Conservation (phyloP, 2,113 vertebrate genomes). For the Apistogramma diplotaenia region DNA sequence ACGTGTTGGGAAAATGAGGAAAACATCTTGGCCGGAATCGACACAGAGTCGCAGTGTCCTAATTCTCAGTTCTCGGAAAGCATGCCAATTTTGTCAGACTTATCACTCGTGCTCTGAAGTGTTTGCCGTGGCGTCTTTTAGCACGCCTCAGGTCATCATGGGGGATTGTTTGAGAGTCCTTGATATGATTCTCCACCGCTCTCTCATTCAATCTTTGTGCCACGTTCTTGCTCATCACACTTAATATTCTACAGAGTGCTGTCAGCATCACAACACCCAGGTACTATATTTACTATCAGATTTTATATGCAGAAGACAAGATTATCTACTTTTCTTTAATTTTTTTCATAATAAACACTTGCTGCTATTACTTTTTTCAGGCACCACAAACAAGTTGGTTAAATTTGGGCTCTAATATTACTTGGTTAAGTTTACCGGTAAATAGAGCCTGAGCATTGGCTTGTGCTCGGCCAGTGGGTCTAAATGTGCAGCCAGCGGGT, state of each 20-base stretch:
- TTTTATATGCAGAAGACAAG: background rate
- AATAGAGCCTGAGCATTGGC: background rate
- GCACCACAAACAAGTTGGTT: background rate
- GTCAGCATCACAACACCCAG: background rate
- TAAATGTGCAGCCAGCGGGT: background rate
- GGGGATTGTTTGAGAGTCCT: conserved; percentile 42
- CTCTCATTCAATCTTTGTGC: conserved; percentile 28
- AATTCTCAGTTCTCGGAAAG: conserved; percentile 27
- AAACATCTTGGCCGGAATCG: conserved; percentile 14
- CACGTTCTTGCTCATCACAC: conserved; percentile 34
- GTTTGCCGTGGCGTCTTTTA: conserved; percentile 23
- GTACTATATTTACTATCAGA: too few species aligned
- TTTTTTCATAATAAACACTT: background rate
- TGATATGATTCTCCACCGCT: conserved; percentile 31
- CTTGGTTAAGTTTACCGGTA: background rate
- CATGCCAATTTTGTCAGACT: conserved; percentile 20
- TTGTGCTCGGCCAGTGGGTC: background rate
- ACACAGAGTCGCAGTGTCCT: conserved; percentile 17
- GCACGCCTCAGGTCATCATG: conserved; percentile 18
- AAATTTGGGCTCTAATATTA: background rate
- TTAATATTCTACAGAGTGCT: conserved; percentile 5
- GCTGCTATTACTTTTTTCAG: background rate
- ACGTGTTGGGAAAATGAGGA: conserved; percentile 1
- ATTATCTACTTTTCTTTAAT: background rate
- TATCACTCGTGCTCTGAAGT: conserved; percentile 37